A percentile compares a stretch with the other conserved stretches of the same genome.
phyloP scores from a whole-genome alignment of 2,888 invertebrate species.

The Troglohyphantes excavatus region DNA sequence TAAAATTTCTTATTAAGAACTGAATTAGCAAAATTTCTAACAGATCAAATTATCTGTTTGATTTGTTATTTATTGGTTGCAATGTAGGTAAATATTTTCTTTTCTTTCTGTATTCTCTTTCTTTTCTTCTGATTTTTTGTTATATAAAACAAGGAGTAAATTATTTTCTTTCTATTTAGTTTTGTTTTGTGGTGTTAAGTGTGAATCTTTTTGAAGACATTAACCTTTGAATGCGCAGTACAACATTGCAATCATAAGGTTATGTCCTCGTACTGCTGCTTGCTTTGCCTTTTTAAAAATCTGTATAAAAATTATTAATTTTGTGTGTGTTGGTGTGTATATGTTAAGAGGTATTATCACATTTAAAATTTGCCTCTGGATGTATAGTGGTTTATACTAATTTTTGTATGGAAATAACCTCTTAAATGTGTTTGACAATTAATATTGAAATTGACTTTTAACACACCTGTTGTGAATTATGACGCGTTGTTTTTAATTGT shows the following conservation, averaged over 20 bases:
- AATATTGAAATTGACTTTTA: no score
- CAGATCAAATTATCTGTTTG: no score
- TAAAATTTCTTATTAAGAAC: no score
- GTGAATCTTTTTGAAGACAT: not conserved
- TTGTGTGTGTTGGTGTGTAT: not conserved
- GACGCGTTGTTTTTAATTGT: no score
- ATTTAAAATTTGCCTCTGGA: no score
- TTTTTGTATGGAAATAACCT: no score
- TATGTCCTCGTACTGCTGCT: constrained; percentile 18
- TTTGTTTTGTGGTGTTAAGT: not conserved
- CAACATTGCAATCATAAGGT: not conserved
- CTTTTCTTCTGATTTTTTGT: not conserved
- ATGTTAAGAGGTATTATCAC: no score
- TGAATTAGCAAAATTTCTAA: no score
- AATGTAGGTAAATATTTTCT: constrained; percentile 47
- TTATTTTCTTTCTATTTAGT: not conserved
- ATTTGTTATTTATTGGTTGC: not conserved
- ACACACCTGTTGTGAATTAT: no score
- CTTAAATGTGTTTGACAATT: no score
- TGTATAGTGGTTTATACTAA: no score
- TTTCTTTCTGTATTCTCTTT: not conserved
- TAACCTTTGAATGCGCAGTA: not conserved
- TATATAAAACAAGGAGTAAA: not conserved
- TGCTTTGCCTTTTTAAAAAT: constrained; percentile 24
- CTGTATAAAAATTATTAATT: not conserved